Evolutionary conservation across 2,888 invertebrate genomes (phyloP).

Genomic region (Agelastica alni): DNA sequence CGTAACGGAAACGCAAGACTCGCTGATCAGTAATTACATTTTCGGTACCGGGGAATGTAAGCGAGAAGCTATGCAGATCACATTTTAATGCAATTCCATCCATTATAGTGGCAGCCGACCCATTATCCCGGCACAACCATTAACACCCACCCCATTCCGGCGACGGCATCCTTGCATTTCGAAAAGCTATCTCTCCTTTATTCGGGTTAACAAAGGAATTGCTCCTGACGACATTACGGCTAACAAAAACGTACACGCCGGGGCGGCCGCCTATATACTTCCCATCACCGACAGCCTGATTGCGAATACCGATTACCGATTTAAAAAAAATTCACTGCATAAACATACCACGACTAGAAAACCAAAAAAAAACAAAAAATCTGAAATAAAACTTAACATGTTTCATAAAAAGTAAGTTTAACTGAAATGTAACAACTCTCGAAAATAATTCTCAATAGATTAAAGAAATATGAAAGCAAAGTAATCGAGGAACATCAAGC

Average conservation of each 20-base stretch:
- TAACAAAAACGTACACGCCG: constrained; percentile 37
- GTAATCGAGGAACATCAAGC: too few relatives aligned
- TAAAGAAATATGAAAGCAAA: too few relatives aligned
- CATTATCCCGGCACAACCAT: constrained; percentile 54
- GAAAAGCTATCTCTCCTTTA: constrained; percentile 55
- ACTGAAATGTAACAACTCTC: too few relatives aligned
- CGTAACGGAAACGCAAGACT: constrained; percentile 50
- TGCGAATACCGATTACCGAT: too few relatives aligned
- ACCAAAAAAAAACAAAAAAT: too few relatives aligned
- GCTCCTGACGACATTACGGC: constrained; percentile 51
- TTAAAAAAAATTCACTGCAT: too few relatives aligned
- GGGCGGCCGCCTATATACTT: constrained; percentile 1
- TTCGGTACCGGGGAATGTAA: constrained; percentile 51
- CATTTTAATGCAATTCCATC: constrained; percentile 61
- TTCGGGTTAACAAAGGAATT: constrained; percentile 53
- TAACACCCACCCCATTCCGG: constrained; percentile 56
- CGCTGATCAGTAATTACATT: constrained; percentile 50
- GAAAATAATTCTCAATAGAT: too few relatives aligned
- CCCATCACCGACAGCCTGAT: too few relatives aligned
- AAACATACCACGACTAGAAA: too few relatives aligned
- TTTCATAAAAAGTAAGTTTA: too few relatives aligned
- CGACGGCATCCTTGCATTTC: constrained; percentile 46
- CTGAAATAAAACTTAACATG: too few relatives aligned
- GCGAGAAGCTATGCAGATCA: constrained; percentile 58
- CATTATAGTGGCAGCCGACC: constrained; percentile 51